These are phyloP conservation scores for Trinorchestia longiramus DNA, from an alignment of 1,140 invertebrate species.

Conservation along the genomic window DNA sequence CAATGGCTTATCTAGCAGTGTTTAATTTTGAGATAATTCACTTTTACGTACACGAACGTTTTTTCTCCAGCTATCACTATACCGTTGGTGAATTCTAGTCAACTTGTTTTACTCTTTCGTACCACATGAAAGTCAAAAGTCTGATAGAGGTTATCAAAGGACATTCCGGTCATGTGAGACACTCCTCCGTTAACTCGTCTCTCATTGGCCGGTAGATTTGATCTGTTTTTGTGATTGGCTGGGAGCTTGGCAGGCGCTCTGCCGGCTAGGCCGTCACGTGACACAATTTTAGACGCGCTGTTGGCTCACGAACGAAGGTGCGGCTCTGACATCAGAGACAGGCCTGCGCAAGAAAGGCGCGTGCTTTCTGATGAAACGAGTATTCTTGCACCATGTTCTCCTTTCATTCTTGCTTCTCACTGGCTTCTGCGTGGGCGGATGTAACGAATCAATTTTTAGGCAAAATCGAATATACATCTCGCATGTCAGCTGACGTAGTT, in stretches of 20 bases:
- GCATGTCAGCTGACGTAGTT: background rate
- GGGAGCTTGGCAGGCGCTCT: background rate
- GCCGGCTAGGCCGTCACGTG: constrained; percentile 30
- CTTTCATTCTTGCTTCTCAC: background rate
- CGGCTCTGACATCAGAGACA: constrained; percentile 27
- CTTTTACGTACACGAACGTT: background rate
- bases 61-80: background rate
- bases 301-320: constrained; percentile 39
- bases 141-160: constrained; percentile 51
- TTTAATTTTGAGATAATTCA: background rate
- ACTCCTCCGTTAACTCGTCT: background rate
- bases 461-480: background rate
- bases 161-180: constrained; percentile 34
- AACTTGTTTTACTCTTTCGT: background rate
- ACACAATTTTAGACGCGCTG: background rate
- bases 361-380: background rate
- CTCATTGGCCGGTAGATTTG: background rate
- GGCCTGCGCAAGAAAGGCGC: background rate
- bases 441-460: background rate
- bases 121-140: background rate
- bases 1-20: background rate
- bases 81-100: background rate
- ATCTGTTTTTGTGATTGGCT: background rate
- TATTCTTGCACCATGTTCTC: background rate
- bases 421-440: background rate